phyloP scores from a whole-genome alignment of 2,113 vertebrate species.

The Ophiodon elongatus region DNA sequence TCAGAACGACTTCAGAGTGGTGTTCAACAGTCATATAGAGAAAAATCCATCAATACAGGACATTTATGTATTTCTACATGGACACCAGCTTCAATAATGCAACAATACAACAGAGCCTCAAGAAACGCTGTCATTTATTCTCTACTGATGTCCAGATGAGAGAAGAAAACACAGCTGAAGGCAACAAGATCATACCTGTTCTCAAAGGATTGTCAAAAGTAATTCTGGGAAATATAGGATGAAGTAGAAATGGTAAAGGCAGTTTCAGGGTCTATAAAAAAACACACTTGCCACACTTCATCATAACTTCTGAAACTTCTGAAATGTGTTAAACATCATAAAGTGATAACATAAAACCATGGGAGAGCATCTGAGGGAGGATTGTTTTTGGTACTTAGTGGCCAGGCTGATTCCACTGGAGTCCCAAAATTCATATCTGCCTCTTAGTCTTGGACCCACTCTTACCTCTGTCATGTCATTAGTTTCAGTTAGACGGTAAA shows the following conservation, averaged over 20 bases:
- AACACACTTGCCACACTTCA: constrained; percentile 7
- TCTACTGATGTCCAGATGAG: background rate
- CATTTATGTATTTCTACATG: constrained; percentile 13
- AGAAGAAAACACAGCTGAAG: constrained; percentile 5
- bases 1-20: background rate
- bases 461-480: constrained; percentile 15
- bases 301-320: constrained; percentile 19
- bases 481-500: background rate
- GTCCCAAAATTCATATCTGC: constrained; percentile 34
- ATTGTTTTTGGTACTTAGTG: background rate
- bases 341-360: constrained; percentile 20
- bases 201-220: constrained; percentile 21
- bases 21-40: background rate
- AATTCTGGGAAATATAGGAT: constrained; percentile 21
- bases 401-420: constrained; percentile 13
- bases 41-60: constrained; percentile 19
- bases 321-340: constrained; percentile 10
- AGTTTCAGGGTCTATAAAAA: background rate
- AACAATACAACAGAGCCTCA: constrained; percentile 4
- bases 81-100: constrained; percentile 39
- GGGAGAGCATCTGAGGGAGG: constrained; percentile 32
- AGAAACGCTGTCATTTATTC: constrained; percentile 5
- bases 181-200: constrained; percentile 9
- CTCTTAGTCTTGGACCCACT: constrained; percentile 16
- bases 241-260: background rate